Conservation (phyloP, 2,888 invertebrate genomes). For the Schizotus pectinicornis region DNA sequence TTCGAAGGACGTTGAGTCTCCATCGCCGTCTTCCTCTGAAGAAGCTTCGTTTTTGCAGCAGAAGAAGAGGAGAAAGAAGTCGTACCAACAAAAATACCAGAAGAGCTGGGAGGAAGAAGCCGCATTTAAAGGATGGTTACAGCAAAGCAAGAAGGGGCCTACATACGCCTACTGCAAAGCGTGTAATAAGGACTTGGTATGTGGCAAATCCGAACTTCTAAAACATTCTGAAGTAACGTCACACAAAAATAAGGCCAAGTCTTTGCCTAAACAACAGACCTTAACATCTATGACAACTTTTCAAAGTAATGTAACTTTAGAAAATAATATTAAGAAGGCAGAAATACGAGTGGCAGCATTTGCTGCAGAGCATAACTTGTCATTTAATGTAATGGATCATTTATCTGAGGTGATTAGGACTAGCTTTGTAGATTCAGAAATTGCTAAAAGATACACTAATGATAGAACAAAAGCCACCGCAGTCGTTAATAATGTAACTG, state of each 20-base stretch:
- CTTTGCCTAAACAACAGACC: slow-evolving; percentile 11
- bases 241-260: slow-evolving; percentile 14
- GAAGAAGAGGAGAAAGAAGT: slow-evolving; percentile 6
- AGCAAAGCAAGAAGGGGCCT: slow-evolving; percentile 22
- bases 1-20: too few species aligned
- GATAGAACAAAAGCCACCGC: slow-evolving; percentile 36
- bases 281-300: slow-evolving; percentile 18
- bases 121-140: slow-evolving; percentile 18
- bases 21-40: slow-evolving; percentile 14
- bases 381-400: slow-evolving; percentile 36
- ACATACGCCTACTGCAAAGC: slow-evolving; percentile 23
- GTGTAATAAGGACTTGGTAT: slow-evolving; percentile 25
- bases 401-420: slow-evolving; percentile 30
- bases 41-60: neutral
- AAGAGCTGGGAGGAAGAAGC: slow-evolving; percentile 4
- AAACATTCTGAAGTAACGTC: slow-evolving; percentile 16
- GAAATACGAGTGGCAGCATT: slow-evolving; percentile 20
- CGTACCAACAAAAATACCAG: slow-evolving; percentile 9
- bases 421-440: slow-evolving; percentile 34
- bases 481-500: slow-evolving; percentile 35
- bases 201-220: slow-evolving; percentile 24
- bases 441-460: slow-evolving; percentile 36
- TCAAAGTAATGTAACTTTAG: slow-evolving; percentile 6
- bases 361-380: slow-evolving; percentile 30
- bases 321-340: slow-evolving; percentile 18